Evolutionary conservation across 2,113 vertebrate genomes (phyloP).

Genomic region (Psophia crepitans): DNA sequence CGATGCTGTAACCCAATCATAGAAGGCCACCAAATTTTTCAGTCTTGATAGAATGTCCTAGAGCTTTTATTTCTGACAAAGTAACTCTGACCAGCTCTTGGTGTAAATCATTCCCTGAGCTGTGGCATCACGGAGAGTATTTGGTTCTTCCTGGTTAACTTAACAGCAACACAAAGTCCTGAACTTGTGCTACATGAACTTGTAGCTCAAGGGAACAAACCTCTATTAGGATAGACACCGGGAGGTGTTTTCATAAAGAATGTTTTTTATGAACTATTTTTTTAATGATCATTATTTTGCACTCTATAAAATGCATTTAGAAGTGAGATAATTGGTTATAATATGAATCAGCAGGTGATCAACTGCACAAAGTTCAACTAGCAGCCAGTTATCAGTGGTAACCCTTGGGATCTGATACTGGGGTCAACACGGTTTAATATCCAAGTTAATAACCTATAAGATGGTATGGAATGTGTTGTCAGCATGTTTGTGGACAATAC

Average conservation of each 20-base stretch:
- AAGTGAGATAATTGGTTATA: background rate
- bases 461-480: background rate
- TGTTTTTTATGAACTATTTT: background rate
- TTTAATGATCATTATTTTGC: background rate
- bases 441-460: background rate
- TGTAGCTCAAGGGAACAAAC: background rate
- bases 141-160: background rate
- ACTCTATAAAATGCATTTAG: background rate
- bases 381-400: background rate
- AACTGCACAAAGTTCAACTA: background rate
- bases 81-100: background rate
- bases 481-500: background rate
- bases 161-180: background rate
- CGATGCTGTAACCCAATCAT: too few relatives aligned
- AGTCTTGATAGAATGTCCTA: background rate
- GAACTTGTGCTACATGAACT: background rate
- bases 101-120: background rate
- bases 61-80: background rate
- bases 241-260: background rate
- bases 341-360: background rate
- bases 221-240: background rate
- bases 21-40: too few relatives aligned
- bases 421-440: background rate
- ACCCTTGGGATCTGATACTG: background rate
- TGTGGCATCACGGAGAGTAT: background rate